Evolutionary conservation across 2,888 invertebrate species (phyloP), one percentile per base, ranked within the genome.

Genomic region (Oscheius myriophilus): DNA sequence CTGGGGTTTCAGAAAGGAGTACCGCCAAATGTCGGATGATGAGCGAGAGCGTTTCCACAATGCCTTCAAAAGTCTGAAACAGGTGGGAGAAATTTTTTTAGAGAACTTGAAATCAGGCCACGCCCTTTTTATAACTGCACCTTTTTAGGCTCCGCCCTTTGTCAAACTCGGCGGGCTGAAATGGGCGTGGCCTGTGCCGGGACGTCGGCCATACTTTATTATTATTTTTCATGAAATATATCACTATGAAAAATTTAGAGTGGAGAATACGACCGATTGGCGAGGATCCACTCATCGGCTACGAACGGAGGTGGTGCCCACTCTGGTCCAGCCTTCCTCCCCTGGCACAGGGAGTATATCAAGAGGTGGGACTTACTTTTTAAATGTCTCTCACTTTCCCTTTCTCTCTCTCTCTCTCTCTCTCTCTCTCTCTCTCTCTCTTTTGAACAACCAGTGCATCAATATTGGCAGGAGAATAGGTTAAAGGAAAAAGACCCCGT

Each of bases 321-420:
- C 52, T 79, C 80, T 6, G 84, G 84, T 7, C 84, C 84, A 0
- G 83, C 84, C 6, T 84, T 84, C 71, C 71, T 83, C 21, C 76
- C 82, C 7, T 84, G 84, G 84, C 84, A 84, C 67, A 67, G 84
- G n/a, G 84, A 84, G 63, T 84, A 69, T 45, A 72, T 82, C 52
- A 82, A 82, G 67, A 33, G 77, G 76, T 78, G 23, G 2, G 52
- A 46, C n/a, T 39, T 26, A n/a, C n/a, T n/a, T n/a, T n/a, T n/a
- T n/a, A n/a, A n/a, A n/a, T n/a, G n/a, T n/a, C n/a, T n/a, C n/a
- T n/a, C n/a, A n/a, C n/a, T n/a, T n/a, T n/a, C n/a, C n/a, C n/a
- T n/a, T n/a, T n/a, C n/a, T n/a, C n/a, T 23, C 59, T 59, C 3
- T 68, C 57, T 21, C 42, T 58, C 21, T n/a, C 54, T 7, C 57